These are phyloP conservation scores for Caranx melampygus DNA, from an alignment of 2,113 vertebrate genomes.

Conservation along the genomic window DNA sequence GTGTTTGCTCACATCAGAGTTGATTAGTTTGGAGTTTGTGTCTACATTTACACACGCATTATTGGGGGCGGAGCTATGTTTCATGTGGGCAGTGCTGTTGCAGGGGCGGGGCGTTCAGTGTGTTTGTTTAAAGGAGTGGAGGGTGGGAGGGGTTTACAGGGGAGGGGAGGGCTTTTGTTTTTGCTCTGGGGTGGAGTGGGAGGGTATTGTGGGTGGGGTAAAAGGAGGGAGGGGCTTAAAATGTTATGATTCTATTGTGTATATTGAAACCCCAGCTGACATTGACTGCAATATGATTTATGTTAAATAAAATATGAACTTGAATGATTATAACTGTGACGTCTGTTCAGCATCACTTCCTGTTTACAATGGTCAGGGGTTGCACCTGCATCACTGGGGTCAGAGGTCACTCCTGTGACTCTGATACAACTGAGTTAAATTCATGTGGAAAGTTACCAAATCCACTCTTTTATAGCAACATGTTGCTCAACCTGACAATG, in stretches of 20 bases:
- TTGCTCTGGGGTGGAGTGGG: conserved; percentile 19
- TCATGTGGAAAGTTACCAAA: too few species aligned
- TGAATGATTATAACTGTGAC: conserved; percentile 71
- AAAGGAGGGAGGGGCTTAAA: conserved; percentile 60
- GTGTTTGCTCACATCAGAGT: neutral
- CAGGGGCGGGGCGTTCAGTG: conserved; percentile 31
- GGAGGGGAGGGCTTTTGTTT: conserved; percentile 12
- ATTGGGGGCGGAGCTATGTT: conserved; percentile 8
- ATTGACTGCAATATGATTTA: conserved; percentile 86
- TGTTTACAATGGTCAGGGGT: too few species aligned
- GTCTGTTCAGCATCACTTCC: neutral
- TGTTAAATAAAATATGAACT: conserved; percentile 86
- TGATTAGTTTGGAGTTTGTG: conserved; percentile 60
- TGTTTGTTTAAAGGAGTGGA: conserved; percentile 43
- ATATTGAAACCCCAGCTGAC: conserved; percentile 85
- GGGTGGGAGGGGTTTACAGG: conserved; percentile 19
- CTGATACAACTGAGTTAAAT: too few species aligned
- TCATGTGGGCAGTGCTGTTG: conserved; percentile 30
- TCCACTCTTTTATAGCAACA: too few species aligned
- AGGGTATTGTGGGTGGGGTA: conserved; percentile 23
- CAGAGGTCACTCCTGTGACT: too few species aligned
- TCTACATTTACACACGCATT: conserved; percentile 9
- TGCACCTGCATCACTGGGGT: too few species aligned
- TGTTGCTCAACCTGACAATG: too few species aligned
- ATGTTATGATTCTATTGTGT: conserved; percentile 82